Conservation (phyloP, 2,113 vertebrate genomes). For the Xenotilapia flavipinnis region DNA sequence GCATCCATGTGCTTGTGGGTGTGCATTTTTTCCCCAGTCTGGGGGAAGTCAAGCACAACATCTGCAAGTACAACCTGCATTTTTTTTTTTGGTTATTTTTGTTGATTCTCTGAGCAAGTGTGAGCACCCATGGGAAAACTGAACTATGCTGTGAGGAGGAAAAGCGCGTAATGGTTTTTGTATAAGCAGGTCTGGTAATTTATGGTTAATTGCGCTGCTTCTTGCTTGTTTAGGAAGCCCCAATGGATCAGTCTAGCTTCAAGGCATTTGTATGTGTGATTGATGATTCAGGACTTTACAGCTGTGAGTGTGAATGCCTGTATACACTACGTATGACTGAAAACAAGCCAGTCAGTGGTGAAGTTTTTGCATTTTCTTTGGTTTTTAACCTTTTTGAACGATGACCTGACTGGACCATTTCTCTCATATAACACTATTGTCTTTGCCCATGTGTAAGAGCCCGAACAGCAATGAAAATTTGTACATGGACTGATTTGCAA, state of each 20-base stretch:
- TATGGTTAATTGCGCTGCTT: neutral
- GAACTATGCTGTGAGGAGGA: neutral
- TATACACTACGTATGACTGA: too few relatives aligned
- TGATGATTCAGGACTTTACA: neutral
- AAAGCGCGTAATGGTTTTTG: neutral
- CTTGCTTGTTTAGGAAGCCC: neutral
- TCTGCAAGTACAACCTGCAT: neutral
- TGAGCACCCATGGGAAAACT: neutral
- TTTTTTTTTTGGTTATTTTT: neutral
- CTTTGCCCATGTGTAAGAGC: neutral
- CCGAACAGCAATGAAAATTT: neutral
- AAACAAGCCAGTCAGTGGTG: neutral
- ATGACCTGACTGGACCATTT: neutral
- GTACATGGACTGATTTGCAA: neutral
- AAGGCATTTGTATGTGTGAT: neutral
- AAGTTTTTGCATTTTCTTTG: neutral
- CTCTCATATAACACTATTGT: neutral
- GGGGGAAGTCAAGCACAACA: neutral
- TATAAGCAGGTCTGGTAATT: neutral
- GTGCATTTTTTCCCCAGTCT: neutral
- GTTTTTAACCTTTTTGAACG: neutral
- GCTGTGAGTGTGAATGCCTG: neutral
- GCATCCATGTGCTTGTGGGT: neutral
- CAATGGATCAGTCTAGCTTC: neutral
- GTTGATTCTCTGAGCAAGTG: neutral